phyloP scores from a whole-genome alignment of 2,113 vertebrate genomes.

The Phrynocephalus versicolor region DNA sequence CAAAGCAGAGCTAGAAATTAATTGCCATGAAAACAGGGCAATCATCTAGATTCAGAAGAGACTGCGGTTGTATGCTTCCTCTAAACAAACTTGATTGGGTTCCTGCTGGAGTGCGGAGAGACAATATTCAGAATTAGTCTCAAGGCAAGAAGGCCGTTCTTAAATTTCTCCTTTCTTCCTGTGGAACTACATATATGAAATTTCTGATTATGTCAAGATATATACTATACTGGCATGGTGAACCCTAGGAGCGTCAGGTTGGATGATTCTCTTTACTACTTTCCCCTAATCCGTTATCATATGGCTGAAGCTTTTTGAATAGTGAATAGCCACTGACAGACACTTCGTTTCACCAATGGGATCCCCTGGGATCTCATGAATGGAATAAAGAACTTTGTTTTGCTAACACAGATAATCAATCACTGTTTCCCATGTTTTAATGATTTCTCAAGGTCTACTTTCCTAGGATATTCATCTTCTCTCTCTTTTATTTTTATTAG shows the following conservation, averaged over 20 bases:
- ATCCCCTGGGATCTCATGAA: conserved; percentile 29
- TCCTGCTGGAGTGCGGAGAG: conserved; percentile 27
- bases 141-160: not conserved
- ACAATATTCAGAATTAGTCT: conserved; percentile 5
- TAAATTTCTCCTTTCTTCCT: conserved; percentile 19
- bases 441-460: conserved; percentile 1
- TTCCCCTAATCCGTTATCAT: conserved; percentile 10
- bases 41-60: conserved; percentile 1
- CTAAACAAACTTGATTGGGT: conserved; percentile 10
- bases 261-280: conserved; percentile 14
- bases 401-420: conserved; percentile 35
- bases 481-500: not conserved
- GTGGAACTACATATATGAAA: conserved; percentile 20
- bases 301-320: conserved; percentile 31
- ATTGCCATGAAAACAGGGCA: not conserved
- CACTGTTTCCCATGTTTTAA: conserved; percentile 21
- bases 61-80: conserved; percentile 6
- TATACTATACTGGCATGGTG: conserved; percentile 2
- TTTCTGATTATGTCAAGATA: conserved; percentile 34
- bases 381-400: conserved; percentile 36
- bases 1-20: not conserved
- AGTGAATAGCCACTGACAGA: conserved; percentile 40
- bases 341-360: conserved; percentile 22
- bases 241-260: conserved; percentile 17
- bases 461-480: not conserved